Conservation (phyloP, 2,888 invertebrate genomes). For the Lochmaea capreae region DNA sequence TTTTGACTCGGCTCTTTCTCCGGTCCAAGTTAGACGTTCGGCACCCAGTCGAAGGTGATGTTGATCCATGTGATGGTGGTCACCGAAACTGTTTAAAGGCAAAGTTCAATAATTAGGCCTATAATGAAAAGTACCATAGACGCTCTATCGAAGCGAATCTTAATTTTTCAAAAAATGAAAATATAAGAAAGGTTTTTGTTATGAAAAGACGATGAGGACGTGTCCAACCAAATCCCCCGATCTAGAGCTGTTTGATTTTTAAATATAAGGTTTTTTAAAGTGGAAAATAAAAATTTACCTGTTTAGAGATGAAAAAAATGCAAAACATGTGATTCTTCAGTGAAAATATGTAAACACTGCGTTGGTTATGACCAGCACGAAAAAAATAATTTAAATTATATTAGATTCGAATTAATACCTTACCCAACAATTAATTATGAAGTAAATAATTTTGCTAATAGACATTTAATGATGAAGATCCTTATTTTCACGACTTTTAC, state of each 20-base stretch:
- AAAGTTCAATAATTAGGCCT: conserved; percentile 22
- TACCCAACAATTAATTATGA: background rate
- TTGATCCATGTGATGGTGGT: conserved; percentile 77
- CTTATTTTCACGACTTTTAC: background rate
- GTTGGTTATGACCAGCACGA: background rate
- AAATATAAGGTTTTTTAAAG: too few relatives aligned
- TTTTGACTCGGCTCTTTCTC: conserved; percentile 69
- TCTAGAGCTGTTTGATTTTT: too few relatives aligned
- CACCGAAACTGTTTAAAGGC: conserved; percentile 67
- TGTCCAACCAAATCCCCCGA: too few relatives aligned
- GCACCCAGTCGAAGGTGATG: conserved; percentile 57
- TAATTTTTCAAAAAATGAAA: background rate
- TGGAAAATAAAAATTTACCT: too few relatives aligned
- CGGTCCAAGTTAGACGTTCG: conserved; percentile 64
- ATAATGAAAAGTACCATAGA: conserved; percentile 14
- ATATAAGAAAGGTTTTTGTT: too few relatives aligned
- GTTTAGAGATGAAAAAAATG: too few relatives aligned
- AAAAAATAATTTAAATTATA: background rate
- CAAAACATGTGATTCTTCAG: too few relatives aligned
- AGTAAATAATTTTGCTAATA: background rate
- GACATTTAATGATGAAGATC: conserved; percentile 5
- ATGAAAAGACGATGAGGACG: too few relatives aligned
- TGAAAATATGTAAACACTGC: too few relatives aligned
- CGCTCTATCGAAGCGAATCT: background rate
- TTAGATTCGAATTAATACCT: conserved; percentile 45